phyloP scores from a whole-genome alignment of 2,113 vertebrate species.

The rat (Rattus norvegicus) region GRCr8 NC_086024.1:36890501-36891000 shows the following conservation, averaged over 20 bases:
- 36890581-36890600: background rate
- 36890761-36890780: background rate
- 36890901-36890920: constrained; percentile 90
- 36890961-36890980: constrained; percentile 89
- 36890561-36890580: background rate
- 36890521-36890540: fast-evolving
- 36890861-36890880: constrained; percentile 87
- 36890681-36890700: background rate
- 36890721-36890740: background rate
- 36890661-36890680: fast-evolving
- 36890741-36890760: background rate
- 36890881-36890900: constrained; percentile 91
- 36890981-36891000: constrained; percentile 87
- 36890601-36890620: background rate
- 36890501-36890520: background rate
- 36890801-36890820: constrained; percentile 92
- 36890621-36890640: background rate
- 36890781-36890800: constrained; percentile 45
- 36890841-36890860: constrained; percentile 88
- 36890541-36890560: fast-evolving
- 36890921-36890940: constrained; percentile 93
- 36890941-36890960: constrained; percentile 93
- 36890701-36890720: background rate
- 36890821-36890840: constrained; percentile 89
- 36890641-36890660: background rate